Conservation (phyloP, 1,140 invertebrate species). For the Caenorhabditis latens region DNA sequence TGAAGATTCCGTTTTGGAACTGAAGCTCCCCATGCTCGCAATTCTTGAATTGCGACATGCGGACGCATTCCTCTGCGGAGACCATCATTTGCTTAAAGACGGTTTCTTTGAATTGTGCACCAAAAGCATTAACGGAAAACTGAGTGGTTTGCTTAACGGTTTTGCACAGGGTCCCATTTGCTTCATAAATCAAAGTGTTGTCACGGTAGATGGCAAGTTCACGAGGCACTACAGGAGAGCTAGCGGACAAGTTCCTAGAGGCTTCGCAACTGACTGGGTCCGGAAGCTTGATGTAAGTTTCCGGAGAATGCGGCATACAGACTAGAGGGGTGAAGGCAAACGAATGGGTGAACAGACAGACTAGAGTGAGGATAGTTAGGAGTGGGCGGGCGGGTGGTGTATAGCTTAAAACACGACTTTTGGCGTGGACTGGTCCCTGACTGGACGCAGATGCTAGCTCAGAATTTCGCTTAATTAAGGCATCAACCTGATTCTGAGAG, state of each 20-base stretch:
- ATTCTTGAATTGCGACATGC: background rate
- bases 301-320: background rate
- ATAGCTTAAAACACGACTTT: too few species aligned
- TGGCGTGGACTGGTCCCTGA: too few species aligned
- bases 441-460: background rate
- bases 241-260: background rate
- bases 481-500: background rate
- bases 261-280: background rate
- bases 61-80: background rate
- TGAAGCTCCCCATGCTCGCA: background rate
- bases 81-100: background rate
- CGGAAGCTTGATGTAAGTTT: background rate
- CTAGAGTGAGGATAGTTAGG: background rate
- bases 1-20: background rate
- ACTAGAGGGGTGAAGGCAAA: background rate
- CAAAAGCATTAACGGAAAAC: background rate
- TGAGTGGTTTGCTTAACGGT: background rate
- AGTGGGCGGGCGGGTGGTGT: background rate
- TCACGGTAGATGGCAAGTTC: background rate
- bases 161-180: background rate
- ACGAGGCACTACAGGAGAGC: background rate
- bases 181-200: background rate
- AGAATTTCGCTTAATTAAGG: background rate
- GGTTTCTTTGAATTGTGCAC: background rate
- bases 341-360: background rate